Percentiles rank a stretch among this genome's conserved stretches.
These are phyloP conservation scores for Ophraella communa DNA, from an alignment of 2,888 invertebrate species.

Conservation along the genomic window DNA sequence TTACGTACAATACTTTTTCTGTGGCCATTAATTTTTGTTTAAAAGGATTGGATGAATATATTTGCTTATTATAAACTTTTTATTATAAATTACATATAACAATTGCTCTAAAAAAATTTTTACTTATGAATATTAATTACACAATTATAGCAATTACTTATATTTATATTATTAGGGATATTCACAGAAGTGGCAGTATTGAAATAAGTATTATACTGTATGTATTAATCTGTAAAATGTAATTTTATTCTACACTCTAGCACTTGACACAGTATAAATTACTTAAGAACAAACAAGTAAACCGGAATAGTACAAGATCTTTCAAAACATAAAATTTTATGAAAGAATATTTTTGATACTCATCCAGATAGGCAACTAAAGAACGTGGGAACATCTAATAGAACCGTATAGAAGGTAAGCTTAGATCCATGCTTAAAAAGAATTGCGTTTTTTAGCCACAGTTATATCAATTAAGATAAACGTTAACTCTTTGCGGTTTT, in stretches of 20 bases:
- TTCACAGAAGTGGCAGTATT: no score
- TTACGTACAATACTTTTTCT: no score
- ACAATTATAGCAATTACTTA: no score
- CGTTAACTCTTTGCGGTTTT: slow-evolving; percentile 40
- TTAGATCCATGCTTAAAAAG: slow-evolving; percentile 36
- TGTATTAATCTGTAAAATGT: no score
- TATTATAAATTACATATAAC: no score
- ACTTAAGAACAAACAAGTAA: slow-evolving; percentile 4
- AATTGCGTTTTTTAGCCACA: slow-evolving; percentile 30
- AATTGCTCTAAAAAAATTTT: no score
- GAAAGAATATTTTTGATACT: slow-evolving; percentile 42
- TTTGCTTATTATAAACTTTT: no score
- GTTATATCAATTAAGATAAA: slow-evolving; percentile 38
- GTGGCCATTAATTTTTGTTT: no score
- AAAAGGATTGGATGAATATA: no score
- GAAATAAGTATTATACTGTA: no score
- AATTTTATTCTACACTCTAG: not conserved
- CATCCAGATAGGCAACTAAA: slow-evolving; percentile 35
- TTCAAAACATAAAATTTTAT: slow-evolving; percentile 35
- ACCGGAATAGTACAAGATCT: slow-evolving; percentile 19
- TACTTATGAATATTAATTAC: no score
- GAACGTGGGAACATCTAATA: slow-evolving; percentile 47
- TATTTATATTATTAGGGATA: no score
- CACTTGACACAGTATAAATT: not conserved
- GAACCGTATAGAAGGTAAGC: slow-evolving; percentile 31